These are phyloP conservation scores for Drosophila histrio DNA, from an alignment of 2,888 invertebrate genomes.

Conservation along the genomic window DNA sequence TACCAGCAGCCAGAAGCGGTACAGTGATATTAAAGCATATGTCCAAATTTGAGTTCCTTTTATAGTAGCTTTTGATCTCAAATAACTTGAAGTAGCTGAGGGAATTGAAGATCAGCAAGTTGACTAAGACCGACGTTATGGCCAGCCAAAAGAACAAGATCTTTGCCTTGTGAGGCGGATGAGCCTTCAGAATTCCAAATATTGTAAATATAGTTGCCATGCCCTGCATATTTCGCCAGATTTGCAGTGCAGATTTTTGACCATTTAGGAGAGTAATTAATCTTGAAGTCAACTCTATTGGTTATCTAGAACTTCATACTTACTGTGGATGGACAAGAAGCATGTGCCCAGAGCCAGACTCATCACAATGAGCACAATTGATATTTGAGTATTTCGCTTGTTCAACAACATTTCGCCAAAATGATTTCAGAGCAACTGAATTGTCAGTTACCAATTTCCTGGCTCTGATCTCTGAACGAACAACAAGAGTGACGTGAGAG, in stretches of 20 bases:
- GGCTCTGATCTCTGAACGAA: background rate
- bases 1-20: background rate
- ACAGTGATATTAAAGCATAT: background rate
- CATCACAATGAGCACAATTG: slow-evolving; percentile 7
- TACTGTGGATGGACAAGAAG: background rate
- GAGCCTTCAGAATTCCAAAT: slow-evolving; percentile 4
- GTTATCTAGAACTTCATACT: background rate
- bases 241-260: background rate
- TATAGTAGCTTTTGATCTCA: no score
- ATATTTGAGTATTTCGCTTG: slow-evolving; percentile 2
- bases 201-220: background rate
- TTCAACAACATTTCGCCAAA: slow-evolving; percentile 8
- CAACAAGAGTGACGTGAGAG: no score
- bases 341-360: background rate
- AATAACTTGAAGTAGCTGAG: background rate
- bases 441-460: background rate
- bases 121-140: background rate
- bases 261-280: background rate
- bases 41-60: no score
- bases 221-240: background rate
- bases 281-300: no score
- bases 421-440: slow-evolving; percentile 9
- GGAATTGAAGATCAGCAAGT: background rate
- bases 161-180: background rate
- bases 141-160: slow-evolving; percentile 12